These are phyloP conservation scores for Atrina japonica DNA, from an alignment of 2,888 invertebrate genomes.

Conservation along the genomic window DNA sequence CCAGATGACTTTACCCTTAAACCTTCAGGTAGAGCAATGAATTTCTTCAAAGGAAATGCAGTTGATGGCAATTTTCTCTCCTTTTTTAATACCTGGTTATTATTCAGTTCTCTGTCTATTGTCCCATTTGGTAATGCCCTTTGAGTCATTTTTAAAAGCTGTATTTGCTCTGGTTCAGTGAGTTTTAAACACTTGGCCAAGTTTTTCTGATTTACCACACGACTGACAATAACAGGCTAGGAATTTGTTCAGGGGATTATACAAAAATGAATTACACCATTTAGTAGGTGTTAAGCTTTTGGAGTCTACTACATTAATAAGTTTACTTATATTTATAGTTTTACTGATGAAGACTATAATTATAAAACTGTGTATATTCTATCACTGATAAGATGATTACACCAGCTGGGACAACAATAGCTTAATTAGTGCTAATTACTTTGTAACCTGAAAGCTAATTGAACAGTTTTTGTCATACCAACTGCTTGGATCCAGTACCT, in stretches of 20 bases:
- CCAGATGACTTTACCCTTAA: constrained; percentile 53
- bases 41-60: constrained; percentile 61
- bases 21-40: constrained; percentile 64
- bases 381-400: too few species aligned
- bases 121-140: constrained; percentile 26
- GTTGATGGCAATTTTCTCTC: constrained; percentile 27
- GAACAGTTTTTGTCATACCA: too few species aligned
- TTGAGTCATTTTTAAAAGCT: constrained; percentile 39
- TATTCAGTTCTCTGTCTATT: constrained; percentile 25
- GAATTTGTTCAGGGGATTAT: constrained; percentile 2
- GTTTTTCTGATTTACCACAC: not conserved
- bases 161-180: constrained; percentile 17
- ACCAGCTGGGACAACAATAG: too few species aligned
- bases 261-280: too few species aligned
- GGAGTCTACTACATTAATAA: too few species aligned
- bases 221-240: constrained; percentile 5
- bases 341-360: too few species aligned
- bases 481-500: too few species aligned
- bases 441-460: too few species aligned
- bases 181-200: constrained; percentile 5
- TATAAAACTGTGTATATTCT: too few species aligned
- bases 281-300: too few species aligned
- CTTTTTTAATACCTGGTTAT: constrained; percentile 19
- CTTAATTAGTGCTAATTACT: too few species aligned
- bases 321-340: too few species aligned